Evolutionary conservation across 2,888 invertebrate species (phyloP).

Genomic region (Lydus trimaculatus): DNA sequence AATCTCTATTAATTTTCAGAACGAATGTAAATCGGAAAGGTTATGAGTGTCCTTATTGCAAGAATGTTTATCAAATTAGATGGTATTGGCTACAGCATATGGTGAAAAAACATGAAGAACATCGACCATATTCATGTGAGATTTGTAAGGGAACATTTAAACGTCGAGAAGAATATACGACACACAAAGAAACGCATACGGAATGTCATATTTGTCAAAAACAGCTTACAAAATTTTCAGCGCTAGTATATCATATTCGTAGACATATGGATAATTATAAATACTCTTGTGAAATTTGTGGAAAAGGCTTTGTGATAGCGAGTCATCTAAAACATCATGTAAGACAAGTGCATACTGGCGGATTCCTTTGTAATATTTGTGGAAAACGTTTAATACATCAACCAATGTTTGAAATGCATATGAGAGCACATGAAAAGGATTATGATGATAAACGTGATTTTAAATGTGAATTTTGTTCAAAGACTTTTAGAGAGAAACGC

Average conservation of each 20-base stretch:
- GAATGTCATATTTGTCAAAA: background rate
- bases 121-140: background rate
- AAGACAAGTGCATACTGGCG: slow-evolving; percentile 20
- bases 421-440: background rate
- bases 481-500: background rate
- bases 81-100: background rate
- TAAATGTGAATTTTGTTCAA: slow-evolving; percentile 4
- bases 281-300: slow-evolving; percentile 59
- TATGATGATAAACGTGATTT: background rate
- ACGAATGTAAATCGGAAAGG: background rate
- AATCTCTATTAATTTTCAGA: no score
- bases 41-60: background rate
- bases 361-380: background rate
- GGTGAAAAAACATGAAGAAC: background rate
- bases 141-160: background rate
- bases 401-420: background rate
- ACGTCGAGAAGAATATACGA: background rate
- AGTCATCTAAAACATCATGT: slow-evolving; percentile 48
- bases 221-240: background rate
- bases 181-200: background rate
- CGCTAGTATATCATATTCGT: slow-evolving; percentile 61
- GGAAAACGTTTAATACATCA: background rate
- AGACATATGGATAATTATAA: slow-evolving; percentile 64
- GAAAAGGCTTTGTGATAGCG: slow-evolving; percentile 45
- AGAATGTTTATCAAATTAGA: background rate